These are phyloP conservation scores for Orchesellides sinensis DNA, from an alignment of 2,888 invertebrate genomes.

Conservation along the genomic window DNA sequence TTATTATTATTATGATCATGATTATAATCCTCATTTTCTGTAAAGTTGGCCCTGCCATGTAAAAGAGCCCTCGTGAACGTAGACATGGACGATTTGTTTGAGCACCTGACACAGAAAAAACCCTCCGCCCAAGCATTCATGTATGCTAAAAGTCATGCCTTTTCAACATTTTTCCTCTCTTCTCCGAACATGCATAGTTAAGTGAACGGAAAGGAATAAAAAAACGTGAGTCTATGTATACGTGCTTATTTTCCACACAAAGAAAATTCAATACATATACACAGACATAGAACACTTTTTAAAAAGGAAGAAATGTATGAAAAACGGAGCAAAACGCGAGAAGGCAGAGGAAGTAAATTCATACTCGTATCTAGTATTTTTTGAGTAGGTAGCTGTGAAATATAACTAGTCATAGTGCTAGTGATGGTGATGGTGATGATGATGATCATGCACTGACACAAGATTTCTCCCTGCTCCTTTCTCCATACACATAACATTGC, in stretches of 20 bases:
- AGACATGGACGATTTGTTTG: too few relatives aligned
- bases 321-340: slow-evolving; percentile 5
- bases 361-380: not conserved
- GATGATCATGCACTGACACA: not conserved
- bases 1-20: slow-evolving; percentile 50
- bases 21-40: slow-evolving; percentile 43
- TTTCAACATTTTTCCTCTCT: slow-evolving; percentile 11
- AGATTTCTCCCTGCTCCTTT: not conserved
- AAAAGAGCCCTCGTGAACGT: too few relatives aligned
- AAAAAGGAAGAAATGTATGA: not conserved
- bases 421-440: slow-evolving; percentile 23
- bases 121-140: too few relatives aligned
- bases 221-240: slow-evolving; percentile 56
- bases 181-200: slow-evolving; percentile 23
- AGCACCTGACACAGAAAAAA: too few relatives aligned
- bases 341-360: not conserved
- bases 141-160: slow-evolving; percentile 3
- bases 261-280: too few relatives aligned
- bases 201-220: slow-evolving; percentile 39
- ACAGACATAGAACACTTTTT: too few relatives aligned
- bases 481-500: too few relatives aligned
- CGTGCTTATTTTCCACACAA: slow-evolving; percentile 53
- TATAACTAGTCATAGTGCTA: not conserved
- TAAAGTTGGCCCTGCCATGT: not conserved
- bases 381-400: too few relatives aligned